These are phyloP conservation scores for Tubulanus polymorphus DNA, from an alignment of 2,888 invertebrate genomes.

Conservation along the genomic window DNA sequence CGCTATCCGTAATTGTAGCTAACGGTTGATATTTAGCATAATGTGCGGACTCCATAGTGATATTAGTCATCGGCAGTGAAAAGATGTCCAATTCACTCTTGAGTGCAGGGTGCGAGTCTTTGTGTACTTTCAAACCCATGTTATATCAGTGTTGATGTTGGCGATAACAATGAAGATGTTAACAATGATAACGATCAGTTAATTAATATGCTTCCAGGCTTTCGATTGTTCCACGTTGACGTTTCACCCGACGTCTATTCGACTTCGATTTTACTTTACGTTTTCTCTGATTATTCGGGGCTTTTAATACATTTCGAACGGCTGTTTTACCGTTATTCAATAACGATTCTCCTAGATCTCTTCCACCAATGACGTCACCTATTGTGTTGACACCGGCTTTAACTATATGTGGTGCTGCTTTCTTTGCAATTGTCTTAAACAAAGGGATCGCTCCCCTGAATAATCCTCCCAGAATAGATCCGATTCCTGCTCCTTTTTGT, in stretches of 20 bases:
- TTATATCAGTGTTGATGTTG: no score
- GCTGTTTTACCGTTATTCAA: no score
- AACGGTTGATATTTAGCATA: not conserved
- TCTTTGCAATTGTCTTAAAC: not conserved
- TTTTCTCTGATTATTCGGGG: no score
- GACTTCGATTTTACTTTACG: no score
- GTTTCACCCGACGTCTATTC: no score
- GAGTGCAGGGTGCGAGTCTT: not conserved
- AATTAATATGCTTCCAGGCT: no score
- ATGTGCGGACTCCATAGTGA: not conserved
- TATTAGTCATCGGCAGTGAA: not conserved
- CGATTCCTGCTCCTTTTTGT: not conserved
- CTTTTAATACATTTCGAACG: no score
- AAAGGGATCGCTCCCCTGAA: not conserved
- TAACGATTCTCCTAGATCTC: no score
- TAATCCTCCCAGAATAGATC: not conserved
- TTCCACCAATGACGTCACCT: not conserved
- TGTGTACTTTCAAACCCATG: no score
- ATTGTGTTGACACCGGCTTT: not conserved
- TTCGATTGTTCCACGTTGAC: no score
- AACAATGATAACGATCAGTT: no score
- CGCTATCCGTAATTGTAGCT: not conserved
- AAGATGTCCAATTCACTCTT: conserved; percentile 1
- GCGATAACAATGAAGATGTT: no score
- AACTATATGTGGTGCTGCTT: not conserved